phyloP scores from a whole-genome alignment of 64 coral and sea anemone species.

The Porites lutea region DNA sequence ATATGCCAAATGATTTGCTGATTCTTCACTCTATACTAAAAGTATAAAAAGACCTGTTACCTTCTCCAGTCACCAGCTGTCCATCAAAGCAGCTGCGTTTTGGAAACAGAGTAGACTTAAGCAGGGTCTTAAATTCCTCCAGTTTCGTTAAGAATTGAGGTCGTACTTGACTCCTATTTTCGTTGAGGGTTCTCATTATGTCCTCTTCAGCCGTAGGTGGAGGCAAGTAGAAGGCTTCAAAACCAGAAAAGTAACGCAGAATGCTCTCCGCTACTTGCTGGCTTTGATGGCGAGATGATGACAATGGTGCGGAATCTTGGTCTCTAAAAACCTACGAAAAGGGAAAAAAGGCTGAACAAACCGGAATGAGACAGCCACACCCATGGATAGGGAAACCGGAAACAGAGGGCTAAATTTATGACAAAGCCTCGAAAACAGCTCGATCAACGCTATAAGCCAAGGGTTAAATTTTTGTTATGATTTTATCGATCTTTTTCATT shows the following conservation, averaged over 20 bases:
- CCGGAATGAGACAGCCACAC: too few relatives aligned
- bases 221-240: slow-evolving; percentile 67
- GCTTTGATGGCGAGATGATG: not conserved
- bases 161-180: not conserved
- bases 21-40: too few relatives aligned
- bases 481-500: too few relatives aligned
- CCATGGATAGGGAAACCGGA: too few relatives aligned
- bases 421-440: too few relatives aligned
- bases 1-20: too few relatives aligned
- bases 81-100: not conserved
- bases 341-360: too few relatives aligned
- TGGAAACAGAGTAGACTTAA: not conserved
- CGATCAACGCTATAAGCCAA: too few relatives aligned
- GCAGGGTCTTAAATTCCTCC: not conserved
- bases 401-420: too few relatives aligned
- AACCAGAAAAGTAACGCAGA: slow-evolving; percentile 62
- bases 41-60: not conserved
- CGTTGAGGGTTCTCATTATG: not conserved
- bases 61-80: not conserved
- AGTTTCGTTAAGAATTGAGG: not conserved
- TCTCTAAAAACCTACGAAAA: too few relatives aligned
- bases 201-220: slow-evolving; percentile 63
- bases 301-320: too few relatives aligned
- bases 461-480: too few relatives aligned
- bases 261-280: slow-evolving; percentile 68